Evolutionary conservation across 2,797 vertebrate species (phyloP), one percentile per base, ranked within the genome.

Genomic region (Pseudochaenichthys georgianus): DNA sequence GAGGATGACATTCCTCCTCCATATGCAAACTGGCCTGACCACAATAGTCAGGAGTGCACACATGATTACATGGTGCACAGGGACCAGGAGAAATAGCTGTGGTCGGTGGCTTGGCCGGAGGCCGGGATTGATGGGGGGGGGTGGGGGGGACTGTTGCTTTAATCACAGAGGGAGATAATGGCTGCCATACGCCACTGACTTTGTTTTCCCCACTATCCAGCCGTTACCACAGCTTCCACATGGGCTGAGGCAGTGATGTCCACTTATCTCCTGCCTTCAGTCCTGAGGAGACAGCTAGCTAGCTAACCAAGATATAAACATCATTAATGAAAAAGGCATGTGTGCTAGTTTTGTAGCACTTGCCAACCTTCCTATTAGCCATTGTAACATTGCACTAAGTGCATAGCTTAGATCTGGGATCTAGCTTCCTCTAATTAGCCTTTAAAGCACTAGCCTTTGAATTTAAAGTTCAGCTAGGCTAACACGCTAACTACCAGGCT

Each of bases 141-240:
- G 80, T 94, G 19, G 19, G 19, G 19, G 19, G 19, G 92, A 93
- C 83, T 96, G 3, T 79, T 91, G 55, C 90, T 96, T 96, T 96
- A 95, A 97, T 96, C 86, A 88, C 96, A 95, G 73, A 85, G 75
- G 83, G 83, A 92, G 90, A 93, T 96, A 96, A 96, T 96, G 77
- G 52, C 88, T 94, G 93, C 94, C 96, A 97, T 92, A 95, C 83
- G 83, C 77, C 73, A 81, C 80, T 83, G 81, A 75, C 83, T 89
- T 89, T 87, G 80, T 83, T 94, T 89, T 95, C 87, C 83, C 87
- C 81, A 75, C 51, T 73, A 70, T 81, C 74, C 42, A 69, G 68
- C 64, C 75, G 17, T 84, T 43, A 57, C 42, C 75, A 71, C 61
- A 78, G 70, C 68, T 70, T 79, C 65, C 90, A 74, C 75, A n/a